These are phyloP conservation scores for Oscheius onirici DNA, from an alignment of 2,888 invertebrate genomes.

Conservation along the genomic window DNA sequence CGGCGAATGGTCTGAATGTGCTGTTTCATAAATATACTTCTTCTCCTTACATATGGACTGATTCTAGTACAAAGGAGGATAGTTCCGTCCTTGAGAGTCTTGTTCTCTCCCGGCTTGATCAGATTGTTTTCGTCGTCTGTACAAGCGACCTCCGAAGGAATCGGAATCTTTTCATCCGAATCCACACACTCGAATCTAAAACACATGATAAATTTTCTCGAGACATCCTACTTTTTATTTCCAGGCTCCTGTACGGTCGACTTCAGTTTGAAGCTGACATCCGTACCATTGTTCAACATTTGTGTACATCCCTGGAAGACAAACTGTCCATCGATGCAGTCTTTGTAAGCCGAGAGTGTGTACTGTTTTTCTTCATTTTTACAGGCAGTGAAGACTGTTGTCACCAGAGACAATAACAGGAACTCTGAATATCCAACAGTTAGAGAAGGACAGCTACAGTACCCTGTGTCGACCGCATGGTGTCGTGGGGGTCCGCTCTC, in stretches of 20 bases:
- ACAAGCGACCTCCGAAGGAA: conserved; percentile 16
- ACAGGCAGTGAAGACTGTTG: neutral
- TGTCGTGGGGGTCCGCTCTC: too few relatives aligned
- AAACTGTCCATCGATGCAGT: neutral
- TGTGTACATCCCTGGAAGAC: conserved; percentile 6
- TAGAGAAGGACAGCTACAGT: too few relatives aligned
- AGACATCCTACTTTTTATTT: neutral
- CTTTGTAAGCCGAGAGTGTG: neutral
- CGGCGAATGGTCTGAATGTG: neutral
- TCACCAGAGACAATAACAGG: too few relatives aligned
- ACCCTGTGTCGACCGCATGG: too few relatives aligned
- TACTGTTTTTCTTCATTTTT: conserved; percentile 1
- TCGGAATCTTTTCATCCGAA: neutral
- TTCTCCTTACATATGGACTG: conserved; percentile 5
- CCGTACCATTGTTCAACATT: conserved; percentile 12
- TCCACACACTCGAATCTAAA: neutral
- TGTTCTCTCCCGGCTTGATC: conserved; percentile 8
- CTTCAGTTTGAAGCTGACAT: neutral
- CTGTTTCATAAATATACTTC: too few relatives aligned
- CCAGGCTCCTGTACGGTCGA: neutral
- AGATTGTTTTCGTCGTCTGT: conserved; percentile 14
- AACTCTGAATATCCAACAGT: too few relatives aligned
- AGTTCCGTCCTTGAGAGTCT: conserved; percentile 4
- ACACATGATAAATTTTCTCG: neutral
- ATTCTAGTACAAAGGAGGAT: conserved; percentile 1